A percentile compares a stretch with the other conserved stretches of the same genome.
These are phyloP conservation scores for Dilophus febrilis DNA, from an alignment of 2,888 invertebrate genomes.

Conservation along the genomic window DNA sequence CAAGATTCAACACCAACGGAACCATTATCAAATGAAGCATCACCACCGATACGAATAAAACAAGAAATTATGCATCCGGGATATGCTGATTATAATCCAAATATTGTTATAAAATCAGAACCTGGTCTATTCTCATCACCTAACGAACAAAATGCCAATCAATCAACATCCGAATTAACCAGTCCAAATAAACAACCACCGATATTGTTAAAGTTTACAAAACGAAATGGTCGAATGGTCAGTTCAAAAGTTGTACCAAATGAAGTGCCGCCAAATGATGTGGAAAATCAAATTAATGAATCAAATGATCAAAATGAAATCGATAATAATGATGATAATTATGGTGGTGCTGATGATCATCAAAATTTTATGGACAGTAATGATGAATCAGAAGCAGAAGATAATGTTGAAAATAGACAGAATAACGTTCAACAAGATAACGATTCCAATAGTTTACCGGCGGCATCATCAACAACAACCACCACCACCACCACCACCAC, in stretches of 20 bases:
- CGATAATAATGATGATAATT: no score
- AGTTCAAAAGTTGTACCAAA: constrained; percentile 22
- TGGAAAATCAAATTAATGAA: not conserved
- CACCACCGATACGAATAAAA: constrained; percentile 9
- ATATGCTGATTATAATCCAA: constrained; percentile 8
- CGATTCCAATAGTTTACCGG: no score
- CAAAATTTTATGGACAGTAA: no score
- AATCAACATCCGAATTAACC: not conserved
- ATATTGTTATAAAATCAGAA: constrained; percentile 18
- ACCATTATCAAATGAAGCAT: not conserved
- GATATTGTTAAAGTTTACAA: constrained; percentile 27
- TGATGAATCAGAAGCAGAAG: no score
- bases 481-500: no score
- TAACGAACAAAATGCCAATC: no score
- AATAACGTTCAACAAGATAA: constrained; percentile 8
- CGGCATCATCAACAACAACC: no score
- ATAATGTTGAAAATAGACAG: no score
- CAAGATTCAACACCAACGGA: not conserved
- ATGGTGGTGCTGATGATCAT: no score
- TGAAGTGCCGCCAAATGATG: not conserved
- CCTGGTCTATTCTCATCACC: no score
- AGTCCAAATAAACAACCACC: constrained; percentile 12
- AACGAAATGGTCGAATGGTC: constrained; percentile 26
- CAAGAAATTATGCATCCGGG: constrained; percentile 12
- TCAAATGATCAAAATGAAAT: not conserved